Conservation (phyloP, 2,797 vertebrate genomes). For the Macrochelys suwanniensis region DNA sequence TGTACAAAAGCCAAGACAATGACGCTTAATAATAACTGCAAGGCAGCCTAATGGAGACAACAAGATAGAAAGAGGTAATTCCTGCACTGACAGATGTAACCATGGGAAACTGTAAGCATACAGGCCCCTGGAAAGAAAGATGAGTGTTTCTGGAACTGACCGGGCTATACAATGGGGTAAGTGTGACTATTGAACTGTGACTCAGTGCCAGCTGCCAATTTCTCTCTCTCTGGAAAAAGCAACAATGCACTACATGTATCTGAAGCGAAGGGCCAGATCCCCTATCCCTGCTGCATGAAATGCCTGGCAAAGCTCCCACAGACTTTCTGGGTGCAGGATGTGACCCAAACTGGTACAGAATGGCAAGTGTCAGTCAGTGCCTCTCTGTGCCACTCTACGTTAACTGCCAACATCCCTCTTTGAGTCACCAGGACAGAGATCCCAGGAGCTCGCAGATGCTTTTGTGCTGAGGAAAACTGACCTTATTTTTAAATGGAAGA, state of each 20-base stretch:
- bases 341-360: not conserved
- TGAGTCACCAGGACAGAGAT: not conserved
- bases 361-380: not conserved
- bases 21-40: not conserved
- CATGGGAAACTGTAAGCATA: not conserved
- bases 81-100: not conserved
- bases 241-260: not conserved
- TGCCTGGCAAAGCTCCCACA: not conserved
- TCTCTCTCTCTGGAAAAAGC: not conserved
- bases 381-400: not conserved
- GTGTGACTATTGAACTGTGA: not conserved
- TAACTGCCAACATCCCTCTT: not conserved
- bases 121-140: not conserved
- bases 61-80: not conserved
- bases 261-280: not conserved
- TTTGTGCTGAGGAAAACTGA: not conserved
- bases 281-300: not conserved
- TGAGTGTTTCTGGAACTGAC: not conserved
- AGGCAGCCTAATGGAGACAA: not conserved
- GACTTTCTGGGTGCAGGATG: not conserved
- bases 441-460: not conserved
- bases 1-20: not conserved
- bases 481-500: not conserved
- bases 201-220: not conserved
- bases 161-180: not conserved